Evolutionary conservation across 2,113 vertebrate genomes (phyloP).

Genomic region (mouse (Mus musculus)): DNA sequence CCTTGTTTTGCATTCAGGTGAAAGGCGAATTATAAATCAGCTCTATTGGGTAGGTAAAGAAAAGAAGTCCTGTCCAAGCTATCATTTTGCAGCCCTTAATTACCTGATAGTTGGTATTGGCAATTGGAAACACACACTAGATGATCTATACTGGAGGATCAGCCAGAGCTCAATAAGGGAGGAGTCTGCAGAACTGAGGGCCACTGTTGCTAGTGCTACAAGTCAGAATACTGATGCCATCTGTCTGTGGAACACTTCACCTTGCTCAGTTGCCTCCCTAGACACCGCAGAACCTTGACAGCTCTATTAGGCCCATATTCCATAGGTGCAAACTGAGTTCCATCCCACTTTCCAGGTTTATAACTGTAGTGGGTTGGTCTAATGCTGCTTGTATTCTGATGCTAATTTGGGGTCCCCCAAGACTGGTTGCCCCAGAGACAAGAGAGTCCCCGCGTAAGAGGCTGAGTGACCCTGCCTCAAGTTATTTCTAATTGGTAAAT

Average conservation of each 20-base stretch:
- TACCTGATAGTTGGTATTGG: not conserved
- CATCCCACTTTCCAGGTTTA: not conserved
- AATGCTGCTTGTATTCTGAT: too few relatives aligned
- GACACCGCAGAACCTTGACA: not conserved
- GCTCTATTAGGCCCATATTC: not conserved
- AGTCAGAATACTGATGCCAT: not conserved
- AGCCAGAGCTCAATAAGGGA: not conserved
- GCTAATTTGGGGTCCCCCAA: too few relatives aligned
- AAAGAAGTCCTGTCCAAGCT: not conserved
- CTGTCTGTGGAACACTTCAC: not conserved
- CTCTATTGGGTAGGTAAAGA: not conserved
- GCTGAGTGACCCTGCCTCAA: too few relatives aligned
- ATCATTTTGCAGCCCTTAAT: not conserved
- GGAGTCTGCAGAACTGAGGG: not conserved
- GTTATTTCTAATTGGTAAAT: too few relatives aligned
- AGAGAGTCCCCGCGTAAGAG: too few relatives aligned
- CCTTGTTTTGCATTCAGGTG: constrained; percentile 46
- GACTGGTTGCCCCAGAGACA: too few relatives aligned
- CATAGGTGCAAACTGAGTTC: not conserved
- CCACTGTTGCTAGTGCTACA: not conserved
- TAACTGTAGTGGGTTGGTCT: too few relatives aligned
- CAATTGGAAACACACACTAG: not conserved
- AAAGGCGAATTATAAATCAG: constrained; percentile 58
- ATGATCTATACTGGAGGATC: not conserved
- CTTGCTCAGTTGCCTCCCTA: not conserved